Percentiles rank a stretch among this genome's conserved stretches.
Conservation (phyloP, 1,140 invertebrate species). For the Penaeus japonicus region DNA sequence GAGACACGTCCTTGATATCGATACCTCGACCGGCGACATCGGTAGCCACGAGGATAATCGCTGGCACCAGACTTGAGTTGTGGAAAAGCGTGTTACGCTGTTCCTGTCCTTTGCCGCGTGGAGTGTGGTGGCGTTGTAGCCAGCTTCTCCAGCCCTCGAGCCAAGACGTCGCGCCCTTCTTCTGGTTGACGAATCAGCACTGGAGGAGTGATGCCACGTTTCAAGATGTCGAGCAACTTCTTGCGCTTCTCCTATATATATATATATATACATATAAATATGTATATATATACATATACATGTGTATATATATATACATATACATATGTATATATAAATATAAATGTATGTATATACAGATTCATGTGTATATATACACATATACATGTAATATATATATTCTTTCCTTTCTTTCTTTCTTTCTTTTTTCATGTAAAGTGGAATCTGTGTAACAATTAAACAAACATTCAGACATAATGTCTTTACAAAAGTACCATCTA, state of each 20-base stretch:
- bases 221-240: slow-evolving; percentile 86
- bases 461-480: too few species aligned
- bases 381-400: too few species aligned
- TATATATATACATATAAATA: too few species aligned
- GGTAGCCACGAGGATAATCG: slow-evolving; percentile 99
- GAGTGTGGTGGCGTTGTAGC: slow-evolving; percentile 94
- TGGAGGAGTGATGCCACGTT: slow-evolving; percentile 89
- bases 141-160: slow-evolving; percentile 95
- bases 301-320: too few species aligned
- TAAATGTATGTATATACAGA: too few species aligned
- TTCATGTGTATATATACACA: too few species aligned
- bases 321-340: too few species aligned
- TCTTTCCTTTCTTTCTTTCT: too few species aligned
- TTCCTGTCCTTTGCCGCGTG: slow-evolving; percentile 99
- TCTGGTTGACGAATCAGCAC: slow-evolving; percentile 99
- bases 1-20: slow-evolving; percentile 98
- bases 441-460: too few species aligned
- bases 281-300: too few species aligned
- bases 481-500: too few species aligned
- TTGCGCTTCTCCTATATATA: slow-evolving; percentile 93
- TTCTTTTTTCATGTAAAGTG: too few species aligned
- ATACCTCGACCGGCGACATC: slow-evolving; percentile 99
- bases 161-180: slow-evolving; percentile 98
- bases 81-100: slow-evolving; percentile 96
- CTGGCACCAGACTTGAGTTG: slow-evolving; percentile 88